These are phyloP conservation scores for Apodemia hepburni DNA, from an alignment of 2,888 invertebrate species.

Conservation along the genomic window DNA sequence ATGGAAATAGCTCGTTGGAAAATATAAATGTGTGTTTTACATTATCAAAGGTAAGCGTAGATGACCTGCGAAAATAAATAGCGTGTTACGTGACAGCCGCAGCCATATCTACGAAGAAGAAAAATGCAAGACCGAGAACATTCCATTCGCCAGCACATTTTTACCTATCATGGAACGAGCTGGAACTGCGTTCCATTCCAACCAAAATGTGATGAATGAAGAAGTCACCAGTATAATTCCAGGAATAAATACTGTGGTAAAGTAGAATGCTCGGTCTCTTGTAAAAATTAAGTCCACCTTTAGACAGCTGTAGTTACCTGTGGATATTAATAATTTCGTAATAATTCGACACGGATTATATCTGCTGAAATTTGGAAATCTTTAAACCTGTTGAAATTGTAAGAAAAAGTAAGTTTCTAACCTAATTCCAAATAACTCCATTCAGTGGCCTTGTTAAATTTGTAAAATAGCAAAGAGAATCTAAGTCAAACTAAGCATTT, in stretches of 20 bases:
- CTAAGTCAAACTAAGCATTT: slow-evolving; percentile 55
- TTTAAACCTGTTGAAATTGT: slow-evolving; percentile 23
- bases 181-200: slow-evolving; percentile 95
- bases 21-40: slow-evolving; percentile 39
- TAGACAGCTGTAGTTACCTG: slow-evolving; percentile 95
- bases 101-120: slow-evolving; percentile 63
- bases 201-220: slow-evolving; percentile 93
- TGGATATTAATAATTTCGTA: slow-evolving; percentile 62
- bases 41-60: slow-evolving; percentile 52
- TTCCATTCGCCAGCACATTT: slow-evolving; percentile 60
- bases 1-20: slow-evolving; percentile 40
- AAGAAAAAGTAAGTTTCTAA: slow-evolving; percentile 17
- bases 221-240: slow-evolving; percentile 94
- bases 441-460: slow-evolving; percentile 76
- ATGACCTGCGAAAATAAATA: slow-evolving; percentile 53
- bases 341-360: slow-evolving; percentile 31
- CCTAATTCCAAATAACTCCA: slow-evolving; percentile 74
- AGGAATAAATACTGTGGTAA: slow-evolving; percentile 94
- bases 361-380: slow-evolving; percentile 39
- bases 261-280: slow-evolving; percentile 93
- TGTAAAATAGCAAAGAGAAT: slow-evolving; percentile 51
- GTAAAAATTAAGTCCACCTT: slow-evolving; percentile 93
- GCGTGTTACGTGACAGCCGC: slow-evolving; percentile 70
- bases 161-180: slow-evolving; percentile 94
- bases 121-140: slow-evolving; percentile 61